These are phyloP conservation scores for Babylonia areolata DNA, from an alignment of 1,140 invertebrate species.

Conservation along the genomic window DNA sequence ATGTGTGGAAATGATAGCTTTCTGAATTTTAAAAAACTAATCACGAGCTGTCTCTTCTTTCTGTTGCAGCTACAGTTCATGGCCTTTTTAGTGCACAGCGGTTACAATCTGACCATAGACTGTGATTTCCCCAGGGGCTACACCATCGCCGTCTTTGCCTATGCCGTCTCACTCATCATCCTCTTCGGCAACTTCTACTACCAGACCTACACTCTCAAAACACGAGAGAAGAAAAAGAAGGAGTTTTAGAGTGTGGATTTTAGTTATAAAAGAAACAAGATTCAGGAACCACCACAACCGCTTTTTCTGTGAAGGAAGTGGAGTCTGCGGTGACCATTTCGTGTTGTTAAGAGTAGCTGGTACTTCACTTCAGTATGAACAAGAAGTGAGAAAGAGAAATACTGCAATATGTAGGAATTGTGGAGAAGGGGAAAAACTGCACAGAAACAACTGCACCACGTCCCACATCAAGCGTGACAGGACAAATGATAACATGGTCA, in stretches of 20 bases:
- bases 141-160: conserved; percentile 63
- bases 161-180: conserved; percentile 78
- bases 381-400: no score
- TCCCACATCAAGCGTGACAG: no score
- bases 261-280: neutral
- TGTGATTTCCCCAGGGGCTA: conserved; percentile 72
- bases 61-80: conserved; percentile 56
- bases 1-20: no score
- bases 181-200: conserved; percentile 94
- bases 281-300: neutral
- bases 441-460: no score
- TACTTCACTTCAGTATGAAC: no score
- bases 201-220: conserved; percentile 81
- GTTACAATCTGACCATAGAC: conserved; percentile 22
- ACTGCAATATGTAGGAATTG: no score
- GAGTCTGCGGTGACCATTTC: no score
- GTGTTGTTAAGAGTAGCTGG: no score
- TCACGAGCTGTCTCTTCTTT: no score
- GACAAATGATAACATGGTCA: no score
- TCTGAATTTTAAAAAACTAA: no score
- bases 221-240: neutral
- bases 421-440: no score
- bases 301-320: neutral
- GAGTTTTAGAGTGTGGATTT: neutral
- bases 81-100: conserved; percentile 76